phyloP scores from a whole-genome alignment of 2,888 invertebrate species.

The Apocheima hispidaria region DNA sequence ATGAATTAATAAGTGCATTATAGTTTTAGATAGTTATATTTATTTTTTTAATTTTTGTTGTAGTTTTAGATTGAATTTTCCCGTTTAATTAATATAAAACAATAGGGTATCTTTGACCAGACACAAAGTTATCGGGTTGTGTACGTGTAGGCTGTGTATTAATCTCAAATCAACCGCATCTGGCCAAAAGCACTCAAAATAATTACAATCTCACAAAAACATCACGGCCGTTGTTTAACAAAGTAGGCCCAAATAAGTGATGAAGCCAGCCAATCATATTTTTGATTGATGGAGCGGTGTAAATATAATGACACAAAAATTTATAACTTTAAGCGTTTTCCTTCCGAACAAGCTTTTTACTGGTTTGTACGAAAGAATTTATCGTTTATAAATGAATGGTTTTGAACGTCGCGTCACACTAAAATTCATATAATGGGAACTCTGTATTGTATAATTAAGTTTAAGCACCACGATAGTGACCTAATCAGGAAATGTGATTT shows the following conservation, averaged over 20 bases:
- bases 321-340: slow-evolving; percentile 41
- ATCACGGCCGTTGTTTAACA: slow-evolving; percentile 50
- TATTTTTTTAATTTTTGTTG: no score
- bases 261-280: slow-evolving; percentile 55
- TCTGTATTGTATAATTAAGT: slow-evolving; percentile 34
- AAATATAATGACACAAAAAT: slow-evolving; percentile 47
- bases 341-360: slow-evolving; percentile 29
- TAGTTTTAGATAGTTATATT: no score
- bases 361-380: slow-evolving; percentile 25
- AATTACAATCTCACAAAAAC: slow-evolving; percentile 71
- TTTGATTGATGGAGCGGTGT: slow-evolving; percentile 60
- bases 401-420: slow-evolving; percentile 17
- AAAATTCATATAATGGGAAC: slow-evolving; percentile 7
- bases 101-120: neutral
- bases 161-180: slow-evolving; percentile 50
- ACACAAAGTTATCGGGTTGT: neutral
- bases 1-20: no score
- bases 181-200: slow-evolving; percentile 67
- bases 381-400: slow-evolving; percentile 27
- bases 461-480: neutral
- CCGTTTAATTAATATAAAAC: no score
- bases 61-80: no score
- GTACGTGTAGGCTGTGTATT: neutral
- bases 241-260: slow-evolving; percentile 59
- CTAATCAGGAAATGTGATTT: neutral